Evolutionary conservation across 2,113 vertebrate genomes (phyloP).

Genomic region (Reinhardtius hippoglossoides): DNA sequence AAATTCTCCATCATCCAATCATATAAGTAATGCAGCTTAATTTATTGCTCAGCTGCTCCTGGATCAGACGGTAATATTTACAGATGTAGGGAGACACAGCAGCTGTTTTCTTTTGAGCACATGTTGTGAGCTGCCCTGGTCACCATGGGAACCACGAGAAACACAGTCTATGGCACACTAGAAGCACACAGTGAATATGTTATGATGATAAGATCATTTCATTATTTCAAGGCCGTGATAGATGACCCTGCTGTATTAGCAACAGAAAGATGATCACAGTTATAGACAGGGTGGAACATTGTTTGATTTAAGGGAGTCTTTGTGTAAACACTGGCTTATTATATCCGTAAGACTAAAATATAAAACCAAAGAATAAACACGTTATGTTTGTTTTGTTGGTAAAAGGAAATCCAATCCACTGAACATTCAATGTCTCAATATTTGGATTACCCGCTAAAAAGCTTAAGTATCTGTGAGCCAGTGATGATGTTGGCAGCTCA

Average conservation of each 20-base stretch:
- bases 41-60: not conserved
- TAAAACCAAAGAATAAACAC: not conserved
- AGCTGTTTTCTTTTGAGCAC: not conserved
- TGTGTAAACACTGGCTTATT: not conserved
- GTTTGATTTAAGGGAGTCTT: constrained; percentile 29
- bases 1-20: not conserved
- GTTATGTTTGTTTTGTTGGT: not conserved
- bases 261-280: constrained; percentile 12
- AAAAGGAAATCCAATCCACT: not conserved
- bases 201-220: constrained; percentile 44
- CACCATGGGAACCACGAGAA: constrained; percentile 16
- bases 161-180: constrained; percentile 15
- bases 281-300: constrained; percentile 9
- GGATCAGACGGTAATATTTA: not conserved
- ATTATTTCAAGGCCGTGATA: constrained; percentile 28
- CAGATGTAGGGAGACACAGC: not conserved
- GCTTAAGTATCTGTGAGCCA: not conserved
- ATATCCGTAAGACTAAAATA: not conserved
- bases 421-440: not conserved
- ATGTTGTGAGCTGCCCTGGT: not conserved
- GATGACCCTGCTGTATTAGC: constrained; percentile 21
- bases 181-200: constrained; percentile 8
- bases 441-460: not conserved
- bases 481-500: constrained; percentile 5
- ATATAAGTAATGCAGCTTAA: not conserved